Evolutionary conservation across 2,113 vertebrate species (phyloP).

Genomic region (Planiliza haematocheilus): DNA sequence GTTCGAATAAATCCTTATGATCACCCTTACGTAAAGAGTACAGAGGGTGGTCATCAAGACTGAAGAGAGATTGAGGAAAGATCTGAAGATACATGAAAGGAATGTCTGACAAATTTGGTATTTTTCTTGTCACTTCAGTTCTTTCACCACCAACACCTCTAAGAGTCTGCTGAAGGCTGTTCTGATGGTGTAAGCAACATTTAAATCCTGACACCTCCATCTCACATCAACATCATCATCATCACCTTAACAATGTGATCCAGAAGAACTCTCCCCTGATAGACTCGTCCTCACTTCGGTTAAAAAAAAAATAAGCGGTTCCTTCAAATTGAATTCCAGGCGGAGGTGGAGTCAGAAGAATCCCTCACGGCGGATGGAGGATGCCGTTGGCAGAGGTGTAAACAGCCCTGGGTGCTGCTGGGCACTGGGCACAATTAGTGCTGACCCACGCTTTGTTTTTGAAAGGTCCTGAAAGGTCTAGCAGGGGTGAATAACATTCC

Average conservation of each 20-base stretch:
- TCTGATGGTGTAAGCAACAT: too few species aligned
- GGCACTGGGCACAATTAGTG: conserved; percentile 71
- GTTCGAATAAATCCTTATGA: too few species aligned
- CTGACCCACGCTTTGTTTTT: conserved; percentile 77
- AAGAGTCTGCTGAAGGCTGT: too few species aligned
- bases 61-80: too few species aligned
- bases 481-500: conserved; percentile 74
- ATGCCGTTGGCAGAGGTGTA: conserved; percentile 36
- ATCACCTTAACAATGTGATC: conserved; percentile 40
- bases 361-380: conserved; percentile 15
- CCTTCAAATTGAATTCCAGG: conserved; percentile 16
- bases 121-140: too few species aligned
- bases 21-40: too few species aligned
- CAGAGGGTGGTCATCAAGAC: too few species aligned
- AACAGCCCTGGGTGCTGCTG: conserved; percentile 56
- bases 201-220: too few species aligned
- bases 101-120: too few species aligned
- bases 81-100: too few species aligned
- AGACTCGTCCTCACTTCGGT: conserved; percentile 1
- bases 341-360: conserved; percentile 25
- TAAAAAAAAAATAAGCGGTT: not conserved
- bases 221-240: conserved; percentile 2
- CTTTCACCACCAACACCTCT: not conserved
- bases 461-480: conserved; percentile 84
- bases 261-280: conserved; percentile 18